Conservation (phyloP, 2,888 invertebrate genomes). For the Mayetiola destructor region DNA sequence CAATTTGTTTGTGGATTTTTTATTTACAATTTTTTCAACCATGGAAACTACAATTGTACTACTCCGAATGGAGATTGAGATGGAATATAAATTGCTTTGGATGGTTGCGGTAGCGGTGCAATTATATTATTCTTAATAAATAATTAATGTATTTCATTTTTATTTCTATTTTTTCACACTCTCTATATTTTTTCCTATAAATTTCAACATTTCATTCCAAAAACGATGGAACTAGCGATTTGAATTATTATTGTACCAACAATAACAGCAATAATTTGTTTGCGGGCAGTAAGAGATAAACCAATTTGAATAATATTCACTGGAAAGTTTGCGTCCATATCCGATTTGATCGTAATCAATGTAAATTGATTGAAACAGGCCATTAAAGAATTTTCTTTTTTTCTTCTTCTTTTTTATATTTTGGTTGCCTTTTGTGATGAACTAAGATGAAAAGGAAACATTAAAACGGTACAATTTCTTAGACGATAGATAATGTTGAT, state of each 20-base stretch:
- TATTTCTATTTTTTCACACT: background rate
- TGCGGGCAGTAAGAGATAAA: background rate
- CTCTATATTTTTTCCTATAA: background rate
- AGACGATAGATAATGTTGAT: constrained; percentile 7
- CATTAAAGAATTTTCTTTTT: too few species aligned
- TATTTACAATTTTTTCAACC: too few species aligned
- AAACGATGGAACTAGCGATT: constrained; percentile 4
- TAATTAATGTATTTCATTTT: too few species aligned
- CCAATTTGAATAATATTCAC: constrained; percentile 1
- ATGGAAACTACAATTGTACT: too few species aligned
- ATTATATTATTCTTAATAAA: too few species aligned
- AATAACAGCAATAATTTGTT: constrained; percentile 12
- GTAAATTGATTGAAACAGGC: too few species aligned
- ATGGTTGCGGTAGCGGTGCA: too few species aligned
- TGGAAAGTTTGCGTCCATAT: too few species aligned
- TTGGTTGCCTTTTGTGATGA: background rate
- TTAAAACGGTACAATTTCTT: constrained; percentile 5
- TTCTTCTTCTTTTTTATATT: background rate
- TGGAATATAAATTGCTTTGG: too few species aligned
- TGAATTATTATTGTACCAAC: too few species aligned
- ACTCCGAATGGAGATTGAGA: too few species aligned
- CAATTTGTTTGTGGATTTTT: too few species aligned
- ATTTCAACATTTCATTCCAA: background rate
- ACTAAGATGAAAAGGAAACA: background rate
- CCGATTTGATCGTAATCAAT: background rate